phyloP scores from a whole-genome alignment of 1,140 invertebrate genomes.

The Maconellicoccus hirsutus region DNA sequence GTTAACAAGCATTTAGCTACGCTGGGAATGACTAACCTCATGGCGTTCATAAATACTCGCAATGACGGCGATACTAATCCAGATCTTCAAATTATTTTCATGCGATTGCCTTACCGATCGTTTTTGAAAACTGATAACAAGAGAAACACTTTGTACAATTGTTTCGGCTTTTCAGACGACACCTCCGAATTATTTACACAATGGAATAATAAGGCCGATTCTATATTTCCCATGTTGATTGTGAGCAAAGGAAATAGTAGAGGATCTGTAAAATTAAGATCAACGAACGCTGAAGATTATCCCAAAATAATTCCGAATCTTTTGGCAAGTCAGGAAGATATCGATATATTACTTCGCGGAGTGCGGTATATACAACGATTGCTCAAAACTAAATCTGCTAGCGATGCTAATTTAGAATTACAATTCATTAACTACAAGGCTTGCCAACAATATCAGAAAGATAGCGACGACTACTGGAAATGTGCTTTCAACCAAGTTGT shows the following conservation, averaged over 20 bases:
- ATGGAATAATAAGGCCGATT: conserved; percentile 43
- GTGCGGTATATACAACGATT: conserved; percentile 31
- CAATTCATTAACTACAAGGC: conserved; percentile 44
- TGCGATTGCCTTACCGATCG: neutral
- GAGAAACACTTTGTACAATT: neutral
- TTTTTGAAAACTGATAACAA: neutral
- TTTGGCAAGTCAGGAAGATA: conserved; percentile 31
- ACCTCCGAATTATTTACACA: conserved; percentile 46
- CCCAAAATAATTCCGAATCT: conserved; percentile 49
- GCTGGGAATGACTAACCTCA: conserved; percentile 1
- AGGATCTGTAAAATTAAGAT: conserved; percentile 39
- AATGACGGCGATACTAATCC: neutral
- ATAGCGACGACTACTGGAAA: conserved; percentile 32
- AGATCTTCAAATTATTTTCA: conserved; percentile 3
- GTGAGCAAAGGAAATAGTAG: conserved; percentile 38
- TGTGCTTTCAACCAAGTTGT: conserved; percentile 32
- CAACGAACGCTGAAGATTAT: conserved; percentile 40
- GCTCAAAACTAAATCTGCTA: conserved; percentile 32
- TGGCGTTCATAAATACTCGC: conserved; percentile 13
- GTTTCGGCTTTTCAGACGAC: conserved; percentile 45
- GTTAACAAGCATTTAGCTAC: neutral
- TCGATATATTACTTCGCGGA: conserved; percentile 30
- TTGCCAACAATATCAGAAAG: conserved; percentile 27
- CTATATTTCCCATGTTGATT: conserved; percentile 39
- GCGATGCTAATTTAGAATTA: conserved; percentile 38